Evolutionary conservation across 1,140 invertebrate genomes (phyloP).

Genomic region (Drosophila littoralis): DNA sequence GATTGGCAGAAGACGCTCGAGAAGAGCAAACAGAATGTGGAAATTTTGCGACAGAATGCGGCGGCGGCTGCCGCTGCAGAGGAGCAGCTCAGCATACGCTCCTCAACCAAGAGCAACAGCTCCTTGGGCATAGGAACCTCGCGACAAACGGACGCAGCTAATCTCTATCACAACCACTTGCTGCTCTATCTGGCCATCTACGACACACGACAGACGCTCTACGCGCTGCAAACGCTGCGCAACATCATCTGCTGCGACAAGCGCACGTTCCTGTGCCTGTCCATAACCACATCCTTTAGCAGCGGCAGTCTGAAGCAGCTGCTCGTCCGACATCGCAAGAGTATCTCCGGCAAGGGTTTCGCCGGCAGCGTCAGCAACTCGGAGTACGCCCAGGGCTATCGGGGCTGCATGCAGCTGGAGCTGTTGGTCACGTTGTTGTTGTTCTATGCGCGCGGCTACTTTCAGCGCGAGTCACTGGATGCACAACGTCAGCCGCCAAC

Average conservation of each 20-base stretch:
- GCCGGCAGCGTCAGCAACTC: constrained; percentile 88
- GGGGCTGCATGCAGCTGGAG: constrained; percentile 94
- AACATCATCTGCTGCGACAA: constrained; percentile 91
- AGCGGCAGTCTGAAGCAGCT: constrained; percentile 86
- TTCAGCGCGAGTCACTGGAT: constrained; percentile 87
- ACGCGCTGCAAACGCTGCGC: constrained; percentile 91
- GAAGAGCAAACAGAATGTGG: constrained; percentile 82
- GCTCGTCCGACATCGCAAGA: constrained; percentile 91
- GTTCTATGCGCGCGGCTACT: constrained; percentile 93
- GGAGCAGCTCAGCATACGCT: constrained; percentile 64
- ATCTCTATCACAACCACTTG: constrained; percentile 93
- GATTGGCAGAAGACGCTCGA: constrained; percentile 78
- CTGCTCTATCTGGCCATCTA: constrained; percentile 93
- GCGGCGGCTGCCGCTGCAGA: constrained; percentile 58
- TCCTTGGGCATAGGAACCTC: constrained; percentile 29
- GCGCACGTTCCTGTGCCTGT: constrained; percentile 89
- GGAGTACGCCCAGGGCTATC: constrained; percentile 87
- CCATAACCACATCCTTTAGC: constrained; percentile 89
- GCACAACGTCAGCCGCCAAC: constrained; percentile 87
- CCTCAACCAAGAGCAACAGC: constrained; percentile 69
- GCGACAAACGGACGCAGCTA: constrained; percentile 84
- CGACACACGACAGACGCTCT: constrained; percentile 91
- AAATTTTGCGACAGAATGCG: constrained; percentile 76
- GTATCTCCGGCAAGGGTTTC: constrained; percentile 92
- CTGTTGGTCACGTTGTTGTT: constrained; percentile 91